Evolutionary conservation across 2,888 invertebrate species (phyloP).

Genomic region (Diloba caeruleocephala): DNA sequence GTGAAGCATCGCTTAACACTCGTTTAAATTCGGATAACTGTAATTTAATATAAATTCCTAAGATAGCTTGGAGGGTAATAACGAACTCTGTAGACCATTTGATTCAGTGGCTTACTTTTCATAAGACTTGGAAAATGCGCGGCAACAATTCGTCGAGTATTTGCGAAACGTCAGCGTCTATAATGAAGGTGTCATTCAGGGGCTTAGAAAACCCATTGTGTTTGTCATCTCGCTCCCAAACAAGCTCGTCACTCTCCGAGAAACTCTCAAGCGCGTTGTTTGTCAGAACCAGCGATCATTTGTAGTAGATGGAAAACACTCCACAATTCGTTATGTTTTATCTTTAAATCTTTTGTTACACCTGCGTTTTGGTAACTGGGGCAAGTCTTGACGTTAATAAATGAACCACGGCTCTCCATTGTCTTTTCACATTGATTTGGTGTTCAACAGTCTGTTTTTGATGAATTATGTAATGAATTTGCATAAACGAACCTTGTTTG

Average conservation of each 20-base stretch:
- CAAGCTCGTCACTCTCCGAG: constrained; percentile 62
- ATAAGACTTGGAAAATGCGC: constrained; percentile 56
- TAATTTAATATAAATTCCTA: constrained; percentile 59
- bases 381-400: constrained; percentile 70
- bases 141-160: constrained; percentile 75
- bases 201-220: constrained; percentile 74
- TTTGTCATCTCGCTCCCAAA: constrained; percentile 61
- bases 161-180: constrained; percentile 75
- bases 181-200: constrained; percentile 82
- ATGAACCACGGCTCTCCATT: constrained; percentile 65
- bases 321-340: constrained; percentile 58
- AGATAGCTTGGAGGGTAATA: constrained; percentile 52
- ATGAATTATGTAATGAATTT: constrained; percentile 66
- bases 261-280: constrained; percentile 53
- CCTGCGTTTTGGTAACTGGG: constrained; percentile 54
- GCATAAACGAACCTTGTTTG: constrained; percentile 63
- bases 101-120: constrained; percentile 58
- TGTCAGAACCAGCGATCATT: constrained; percentile 47
- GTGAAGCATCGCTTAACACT: no score
- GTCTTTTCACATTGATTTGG: constrained; percentile 63
- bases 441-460: constrained; percentile 49
- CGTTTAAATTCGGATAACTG: constrained; percentile 55
- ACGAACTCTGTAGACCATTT: constrained; percentile 57
- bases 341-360: constrained; percentile 64
- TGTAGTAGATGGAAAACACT: constrained; percentile 43